A percentile compares a stretch with the other conserved stretches of the same genome.
Evolutionary conservation across 2,113 vertebrate species (phyloP).

Genomic region (Lepisosteus oculatus): DNA sequence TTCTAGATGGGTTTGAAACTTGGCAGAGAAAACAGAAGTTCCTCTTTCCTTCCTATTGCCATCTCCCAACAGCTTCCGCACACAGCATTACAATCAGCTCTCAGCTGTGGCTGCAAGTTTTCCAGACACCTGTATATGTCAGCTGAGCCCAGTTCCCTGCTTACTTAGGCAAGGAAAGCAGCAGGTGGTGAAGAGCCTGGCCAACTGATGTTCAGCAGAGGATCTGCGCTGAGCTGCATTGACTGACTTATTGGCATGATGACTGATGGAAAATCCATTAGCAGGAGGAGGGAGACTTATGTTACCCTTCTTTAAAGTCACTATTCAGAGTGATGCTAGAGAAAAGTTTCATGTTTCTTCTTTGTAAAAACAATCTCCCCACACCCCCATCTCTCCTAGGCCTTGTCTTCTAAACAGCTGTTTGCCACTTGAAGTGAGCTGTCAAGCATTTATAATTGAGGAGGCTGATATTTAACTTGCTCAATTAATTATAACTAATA

Average conservation of each 20-base stretch:
- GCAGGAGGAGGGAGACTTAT: background rate
- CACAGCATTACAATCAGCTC: constrained; percentile 40
- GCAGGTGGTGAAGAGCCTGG: background rate
- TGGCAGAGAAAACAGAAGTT: constrained; percentile 27
- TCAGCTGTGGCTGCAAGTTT: constrained; percentile 46
- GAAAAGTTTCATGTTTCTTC: background rate
- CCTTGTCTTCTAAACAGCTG: constrained; percentile 3
- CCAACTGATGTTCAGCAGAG: background rate
- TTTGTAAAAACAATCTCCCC: background rate
- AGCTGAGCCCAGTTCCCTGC: constrained; percentile 38
- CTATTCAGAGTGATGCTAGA: too few relatives aligned
- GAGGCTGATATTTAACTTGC: too few relatives aligned
- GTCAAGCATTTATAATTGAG: background rate
- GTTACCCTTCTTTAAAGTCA: constrained; percentile 9
- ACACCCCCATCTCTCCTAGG: too few relatives aligned
- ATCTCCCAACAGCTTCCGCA: constrained; percentile 45
- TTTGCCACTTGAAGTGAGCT: background rate
- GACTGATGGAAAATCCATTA: constrained; percentile 3
- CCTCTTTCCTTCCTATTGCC: constrained; percentile 46
- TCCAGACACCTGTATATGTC: constrained; percentile 55
- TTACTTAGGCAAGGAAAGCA: background rate
- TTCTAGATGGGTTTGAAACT: constrained; percentile 21
- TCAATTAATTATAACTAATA: too few relatives aligned
- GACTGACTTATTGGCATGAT: constrained; percentile 6
- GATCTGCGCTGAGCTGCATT: background rate